Evolutionary conservation across 2,888 invertebrate species (phyloP), one percentile per base, ranked within the genome.

Genomic region (Melieria omissa): DNA sequence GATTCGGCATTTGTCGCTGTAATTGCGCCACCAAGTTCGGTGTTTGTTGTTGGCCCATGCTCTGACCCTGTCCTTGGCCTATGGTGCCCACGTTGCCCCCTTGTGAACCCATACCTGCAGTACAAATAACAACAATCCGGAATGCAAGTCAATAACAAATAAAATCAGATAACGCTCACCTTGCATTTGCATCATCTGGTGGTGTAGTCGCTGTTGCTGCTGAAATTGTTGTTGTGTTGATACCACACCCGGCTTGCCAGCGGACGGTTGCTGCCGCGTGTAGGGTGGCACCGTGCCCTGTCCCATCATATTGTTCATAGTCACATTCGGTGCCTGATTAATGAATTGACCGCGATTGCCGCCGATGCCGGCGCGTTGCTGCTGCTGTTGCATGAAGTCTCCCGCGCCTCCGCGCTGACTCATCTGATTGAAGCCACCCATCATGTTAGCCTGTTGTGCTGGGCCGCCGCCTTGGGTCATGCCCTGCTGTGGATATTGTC

Each of bases 261-360:
- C 85, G 4, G 83, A 77, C 8, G 83, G 79, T 64, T 85, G 86
- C 72, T 89, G 86, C 73, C 94, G 90, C 7, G 93, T 92, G 86
- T 95, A 95, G 0, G 94, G 93, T 1, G 94, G 93, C 10, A 94
- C 93, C 0, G 93, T 92, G 8, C 93, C 93, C 14, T 87, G 87
- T 3, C 82, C 82, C 82, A 86, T 85, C 84, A 87, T 87, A 70
- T 84, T 87, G 67, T 92, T 92, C 95, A 95, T 95, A 1, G 95
- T 94, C 2, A 95, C 95, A 84, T 95, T 95, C 2, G 95, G 95
- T 4, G 94, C 93, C 88, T 93, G 89, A 83, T 83, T 85, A 82
- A 87, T 85, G 68, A 86, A 87, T 72, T 88, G 87, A 0, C 84
- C 83, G 3, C 87, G 82, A 79, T 85, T 87, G 9, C 82, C 83